Evolutionary conservation across 1,140 invertebrate genomes (phyloP), one percentile per base, ranked within the genome.

Genomic region (Lordiphosa clarofinis): DNA sequence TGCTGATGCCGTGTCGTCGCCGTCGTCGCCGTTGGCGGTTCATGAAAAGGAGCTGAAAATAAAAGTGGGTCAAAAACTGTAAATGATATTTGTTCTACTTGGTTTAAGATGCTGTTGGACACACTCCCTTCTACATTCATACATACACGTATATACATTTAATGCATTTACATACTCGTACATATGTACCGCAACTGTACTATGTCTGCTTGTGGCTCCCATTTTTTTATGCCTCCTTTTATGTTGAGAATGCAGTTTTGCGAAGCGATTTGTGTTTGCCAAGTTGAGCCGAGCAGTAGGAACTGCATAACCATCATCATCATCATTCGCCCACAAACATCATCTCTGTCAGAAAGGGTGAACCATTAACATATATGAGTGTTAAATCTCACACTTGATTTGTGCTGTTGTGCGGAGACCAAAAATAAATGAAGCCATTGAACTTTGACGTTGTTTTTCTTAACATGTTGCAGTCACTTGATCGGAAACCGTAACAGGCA

Each of bases 41-140:
- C 72, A 67, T 81, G 56, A 71, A 75, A 81, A 60, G 76, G 61
- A 75, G 66, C 61, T 66, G 58, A 10, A 76, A 73, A 84, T 62
- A 84, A 82, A 84, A 73, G 78, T 82, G 73, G 78, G 78, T 82
- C 78, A 84, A 73, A 81, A 84, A 82, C 73, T 84, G 78, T 65
- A 82, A 82, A 82, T 82, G 78, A 82, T 82, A 82, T 82, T 84
- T 82, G 76, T 82, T 84, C 78, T 84, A 82, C 73, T 82, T 84
- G 78, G 78, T 69, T 82, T 78, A 82, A 81, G 78, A 82, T 76
- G 76, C 68, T 82, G 66, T 74, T 68, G 57, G 62, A 61, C 67
- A 44, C 11, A 19, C 10, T 15, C 11, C 13, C 28, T 31, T 8
- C 28, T 8, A 31, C 28, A 31, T 31, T 6, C 28, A 31, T 31